phyloP scores from a whole-genome alignment of 2,888 invertebrate species.

The Eupithecia vulgata region DNA sequence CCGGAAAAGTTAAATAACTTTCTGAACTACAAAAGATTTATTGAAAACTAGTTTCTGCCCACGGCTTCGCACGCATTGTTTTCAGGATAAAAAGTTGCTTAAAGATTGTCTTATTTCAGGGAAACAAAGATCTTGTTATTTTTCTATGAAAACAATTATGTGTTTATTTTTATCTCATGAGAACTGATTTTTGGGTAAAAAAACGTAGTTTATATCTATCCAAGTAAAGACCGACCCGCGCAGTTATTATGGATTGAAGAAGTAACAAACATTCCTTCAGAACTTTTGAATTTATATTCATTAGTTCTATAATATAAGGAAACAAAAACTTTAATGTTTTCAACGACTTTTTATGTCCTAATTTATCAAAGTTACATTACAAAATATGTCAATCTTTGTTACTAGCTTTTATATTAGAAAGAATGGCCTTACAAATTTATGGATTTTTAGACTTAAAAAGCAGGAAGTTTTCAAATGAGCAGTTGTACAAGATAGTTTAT shows the following conservation, averaged over 20 bases:
- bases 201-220: background rate
- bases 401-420: background rate
- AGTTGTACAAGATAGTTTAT: too few relatives aligned
- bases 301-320: background rate
- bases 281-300: background rate
- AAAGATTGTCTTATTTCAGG: background rate
- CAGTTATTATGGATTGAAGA: background rate
- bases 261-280: background rate
- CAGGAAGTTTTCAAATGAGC: too few relatives aligned
- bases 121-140: too few relatives aligned
- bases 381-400: background rate
- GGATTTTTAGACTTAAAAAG: background rate
- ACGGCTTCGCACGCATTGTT: background rate
- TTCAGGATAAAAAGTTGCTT: background rate
- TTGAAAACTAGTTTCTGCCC: background rate
- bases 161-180: background rate
- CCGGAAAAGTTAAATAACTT: background rate
- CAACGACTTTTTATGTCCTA: background rate
- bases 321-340: background rate
- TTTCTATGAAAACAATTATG: too few relatives aligned
- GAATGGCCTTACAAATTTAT: background rate
- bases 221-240: too few relatives aligned
- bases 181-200: background rate
- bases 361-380: background rate
- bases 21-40: background rate